Conservation (phyloP, 2,797 vertebrate species). For the Harpagifer antarcticus region DNA sequence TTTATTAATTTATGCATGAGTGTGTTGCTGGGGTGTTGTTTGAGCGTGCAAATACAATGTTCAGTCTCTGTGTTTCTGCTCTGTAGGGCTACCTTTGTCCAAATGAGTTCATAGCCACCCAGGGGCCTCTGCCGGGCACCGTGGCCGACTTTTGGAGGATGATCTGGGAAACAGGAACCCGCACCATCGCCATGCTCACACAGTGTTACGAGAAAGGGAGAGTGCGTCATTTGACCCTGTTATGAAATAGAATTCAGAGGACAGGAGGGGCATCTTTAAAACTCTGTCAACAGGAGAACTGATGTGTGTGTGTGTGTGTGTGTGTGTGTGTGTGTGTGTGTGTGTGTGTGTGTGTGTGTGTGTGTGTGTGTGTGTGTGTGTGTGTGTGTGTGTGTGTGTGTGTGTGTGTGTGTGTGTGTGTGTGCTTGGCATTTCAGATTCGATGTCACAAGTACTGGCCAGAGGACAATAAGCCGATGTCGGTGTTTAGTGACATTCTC, state of each 20-base stretch:
- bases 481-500: constrained; percentile 98
- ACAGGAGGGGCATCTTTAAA: constrained; percentile 11
- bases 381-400: neutral
- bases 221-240: constrained; percentile 83
- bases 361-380: too few species aligned
- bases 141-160: constrained; percentile 99
- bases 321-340: neutral
- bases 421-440: constrained; percentile 85
- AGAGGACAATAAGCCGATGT: constrained; percentile 97
- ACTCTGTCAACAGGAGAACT: constrained; percentile 24
- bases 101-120: constrained; percentile 98
- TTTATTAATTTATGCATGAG: neutral
- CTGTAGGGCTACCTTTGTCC: constrained; percentile 96
- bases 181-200: constrained; percentile 96
- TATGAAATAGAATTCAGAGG: constrained; percentile 39
- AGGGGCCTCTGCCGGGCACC: constrained; percentile 96
- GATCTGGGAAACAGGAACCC: constrained; percentile 98
- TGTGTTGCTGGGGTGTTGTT: neutral
- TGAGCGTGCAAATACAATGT: neutral
- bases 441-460: constrained; percentile 99
- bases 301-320: neutral
- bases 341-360: neutral
- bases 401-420: constrained; percentile 16
- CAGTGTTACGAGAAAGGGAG: constrained; percentile 98
- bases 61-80: constrained; percentile 4